phyloP scores from a whole-genome alignment of 2,113 vertebrate genomes.

The Crotalus tigris region DNA sequence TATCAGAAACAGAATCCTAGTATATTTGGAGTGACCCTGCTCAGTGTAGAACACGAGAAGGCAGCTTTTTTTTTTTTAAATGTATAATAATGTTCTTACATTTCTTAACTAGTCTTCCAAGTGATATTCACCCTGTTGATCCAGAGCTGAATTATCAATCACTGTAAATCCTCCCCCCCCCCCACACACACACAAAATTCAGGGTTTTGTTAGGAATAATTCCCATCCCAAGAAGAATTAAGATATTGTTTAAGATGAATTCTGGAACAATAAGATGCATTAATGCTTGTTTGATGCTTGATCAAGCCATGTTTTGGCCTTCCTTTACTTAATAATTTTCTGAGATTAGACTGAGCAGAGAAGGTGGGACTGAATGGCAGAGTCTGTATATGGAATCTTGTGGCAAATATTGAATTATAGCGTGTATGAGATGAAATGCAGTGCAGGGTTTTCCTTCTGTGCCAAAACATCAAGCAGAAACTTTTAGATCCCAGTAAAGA shows the following conservation, averaged over 20 bases:
- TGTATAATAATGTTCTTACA: not conserved
- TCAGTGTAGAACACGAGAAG: not conserved
- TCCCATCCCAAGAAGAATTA: not conserved
- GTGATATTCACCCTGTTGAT: not conserved
- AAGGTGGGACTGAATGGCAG: not conserved
- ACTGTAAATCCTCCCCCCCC: too few relatives aligned
- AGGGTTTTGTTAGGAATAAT: not conserved
- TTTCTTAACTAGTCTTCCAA: not conserved
- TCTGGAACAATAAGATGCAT: not conserved
- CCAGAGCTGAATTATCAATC: not conserved
- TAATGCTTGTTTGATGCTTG: not conserved
- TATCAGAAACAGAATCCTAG: not conserved
- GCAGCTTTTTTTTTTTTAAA: not conserved
- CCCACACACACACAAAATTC: too few relatives aligned
- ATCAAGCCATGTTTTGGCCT: not conserved
- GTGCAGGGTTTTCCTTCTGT: not conserved
- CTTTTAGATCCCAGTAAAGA: not conserved
- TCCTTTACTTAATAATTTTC: not conserved
- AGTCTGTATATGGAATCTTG: not conserved
- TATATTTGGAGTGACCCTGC: not conserved
- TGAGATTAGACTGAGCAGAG: not conserved
- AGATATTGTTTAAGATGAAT: not conserved
- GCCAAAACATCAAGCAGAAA: not conserved
- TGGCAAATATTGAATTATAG: not conserved
- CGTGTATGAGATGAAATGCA: not conserved